A percentile compares a stretch with the other conserved stretches of the same genome.
Evolutionary conservation across 2,113 vertebrate genomes (phyloP).

Genomic region (Pogonocichla stellata): DNA sequence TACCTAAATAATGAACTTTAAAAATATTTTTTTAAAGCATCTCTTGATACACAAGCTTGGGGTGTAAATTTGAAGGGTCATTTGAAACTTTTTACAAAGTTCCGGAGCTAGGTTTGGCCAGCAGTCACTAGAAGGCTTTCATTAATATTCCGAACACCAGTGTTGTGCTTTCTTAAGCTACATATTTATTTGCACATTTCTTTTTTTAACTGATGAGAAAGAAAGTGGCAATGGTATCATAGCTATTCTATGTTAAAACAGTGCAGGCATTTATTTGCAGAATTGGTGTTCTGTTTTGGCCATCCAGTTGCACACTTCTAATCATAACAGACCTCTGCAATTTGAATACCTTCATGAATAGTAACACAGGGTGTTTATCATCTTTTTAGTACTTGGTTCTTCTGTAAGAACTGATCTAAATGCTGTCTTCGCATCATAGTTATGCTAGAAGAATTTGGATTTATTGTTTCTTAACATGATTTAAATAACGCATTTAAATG

Average conservation of each 20-base stretch:
- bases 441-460: not conserved
- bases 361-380: not conserved
- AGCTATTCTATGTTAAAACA: not conserved
- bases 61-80: not conserved
- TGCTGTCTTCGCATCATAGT: not conserved
- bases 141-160: not conserved
- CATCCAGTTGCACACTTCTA: not conserved
- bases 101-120: not conserved
- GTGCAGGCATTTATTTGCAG: not conserved
- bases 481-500: not conserved
- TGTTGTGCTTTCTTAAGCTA: not conserved
- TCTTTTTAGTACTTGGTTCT: not conserved
- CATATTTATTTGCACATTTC: not conserved
- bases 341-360: not conserved
- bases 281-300: not conserved
- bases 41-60: not conserved
- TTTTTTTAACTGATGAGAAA: not conserved
- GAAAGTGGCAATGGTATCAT: not conserved
- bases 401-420: not conserved
- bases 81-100: not conserved
- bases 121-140: not conserved
- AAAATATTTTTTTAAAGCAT: not conserved
- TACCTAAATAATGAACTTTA: not conserved
- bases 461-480: not conserved
- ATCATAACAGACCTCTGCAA: not conserved